Evolutionary conservation across 2,113 vertebrate genomes (phyloP).

Genomic region (Pseudois nayaur): DNA sequence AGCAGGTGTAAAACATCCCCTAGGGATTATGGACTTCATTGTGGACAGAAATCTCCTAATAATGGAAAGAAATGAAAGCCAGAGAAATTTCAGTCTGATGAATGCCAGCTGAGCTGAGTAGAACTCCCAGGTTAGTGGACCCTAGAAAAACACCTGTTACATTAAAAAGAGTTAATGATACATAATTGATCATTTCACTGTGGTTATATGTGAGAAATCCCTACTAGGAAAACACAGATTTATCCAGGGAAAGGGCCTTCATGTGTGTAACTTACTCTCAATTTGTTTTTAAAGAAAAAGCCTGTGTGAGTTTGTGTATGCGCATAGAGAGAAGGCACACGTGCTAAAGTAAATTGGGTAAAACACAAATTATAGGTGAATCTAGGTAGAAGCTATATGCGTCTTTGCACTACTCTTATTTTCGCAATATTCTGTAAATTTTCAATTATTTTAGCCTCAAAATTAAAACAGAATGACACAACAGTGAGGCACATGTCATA

Average conservation of each 20-base stretch:
- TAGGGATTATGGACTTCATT: background rate
- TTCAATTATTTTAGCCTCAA: background rate
- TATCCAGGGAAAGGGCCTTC: background rate
- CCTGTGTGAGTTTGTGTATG: background rate
- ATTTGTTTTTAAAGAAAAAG: background rate
- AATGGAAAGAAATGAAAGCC: background rate
- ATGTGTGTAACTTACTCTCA: background rate
- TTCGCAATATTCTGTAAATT: background rate
- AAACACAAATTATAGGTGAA: background rate
- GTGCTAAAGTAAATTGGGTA: background rate
- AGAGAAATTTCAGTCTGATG: background rate
- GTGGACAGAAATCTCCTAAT: background rate
- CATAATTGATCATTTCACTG: background rate
- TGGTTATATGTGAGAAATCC: background rate
- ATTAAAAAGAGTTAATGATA: background rate
- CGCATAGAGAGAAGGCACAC: rapidly evolving
- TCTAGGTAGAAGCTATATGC: background rate
- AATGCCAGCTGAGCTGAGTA: background rate
- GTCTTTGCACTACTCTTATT: background rate
- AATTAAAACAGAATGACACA: background rate
- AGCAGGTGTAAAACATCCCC: background rate
- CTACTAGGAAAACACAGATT: background rate
- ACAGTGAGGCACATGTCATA: no score
- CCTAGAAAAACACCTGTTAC: background rate
- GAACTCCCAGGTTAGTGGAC: background rate